Conservation (phyloP, 1,140 invertebrate genomes). For the Micrasema minimum region DNA sequence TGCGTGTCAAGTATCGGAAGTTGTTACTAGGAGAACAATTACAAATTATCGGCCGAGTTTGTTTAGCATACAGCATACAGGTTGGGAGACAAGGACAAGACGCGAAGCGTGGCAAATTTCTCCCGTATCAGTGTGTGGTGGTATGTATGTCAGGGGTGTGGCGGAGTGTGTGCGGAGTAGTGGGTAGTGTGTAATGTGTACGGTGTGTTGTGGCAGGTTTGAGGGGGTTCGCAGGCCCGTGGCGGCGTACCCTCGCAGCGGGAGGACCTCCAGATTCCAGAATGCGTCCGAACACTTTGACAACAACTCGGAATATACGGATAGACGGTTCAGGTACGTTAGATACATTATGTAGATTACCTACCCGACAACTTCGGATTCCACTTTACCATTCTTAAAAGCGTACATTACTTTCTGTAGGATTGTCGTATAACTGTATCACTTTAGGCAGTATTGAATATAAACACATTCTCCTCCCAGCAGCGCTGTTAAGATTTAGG, state of each 20-base stretch:
- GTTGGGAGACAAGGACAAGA: conserved; percentile 2
- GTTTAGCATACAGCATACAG: neutral
- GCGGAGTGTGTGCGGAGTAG: conserved; percentile 2
- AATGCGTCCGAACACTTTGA: conserved; percentile 60
- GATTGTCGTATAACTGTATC: too few relatives aligned
- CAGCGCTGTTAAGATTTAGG: too few relatives aligned
- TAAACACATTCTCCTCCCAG: neutral
- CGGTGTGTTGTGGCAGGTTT: conserved; percentile 55
- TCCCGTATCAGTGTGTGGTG: conserved; percentile 10
- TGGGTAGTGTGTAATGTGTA: neutral
- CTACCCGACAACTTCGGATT: neutral
- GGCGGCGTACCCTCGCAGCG: conserved; percentile 59
- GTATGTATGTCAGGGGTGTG: neutral
- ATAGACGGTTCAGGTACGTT: conserved; percentile 63
- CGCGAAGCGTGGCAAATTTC: conserved; percentile 15
- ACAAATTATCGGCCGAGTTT: neutral
- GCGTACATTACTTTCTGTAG: too few relatives aligned
- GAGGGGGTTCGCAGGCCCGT: conserved; percentile 60
- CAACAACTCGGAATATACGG: conserved; percentile 62
- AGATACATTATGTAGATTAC: conserved; percentile 15
- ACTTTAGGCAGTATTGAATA: too few relatives aligned
- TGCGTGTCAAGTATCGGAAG: too few relatives aligned
- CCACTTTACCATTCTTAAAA: too few relatives aligned
- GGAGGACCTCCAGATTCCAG: conserved; percentile 60
- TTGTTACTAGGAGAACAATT: neutral